Conservation (phyloP, 2,113 vertebrate species). For the Copsychus sechellarum region DNA sequence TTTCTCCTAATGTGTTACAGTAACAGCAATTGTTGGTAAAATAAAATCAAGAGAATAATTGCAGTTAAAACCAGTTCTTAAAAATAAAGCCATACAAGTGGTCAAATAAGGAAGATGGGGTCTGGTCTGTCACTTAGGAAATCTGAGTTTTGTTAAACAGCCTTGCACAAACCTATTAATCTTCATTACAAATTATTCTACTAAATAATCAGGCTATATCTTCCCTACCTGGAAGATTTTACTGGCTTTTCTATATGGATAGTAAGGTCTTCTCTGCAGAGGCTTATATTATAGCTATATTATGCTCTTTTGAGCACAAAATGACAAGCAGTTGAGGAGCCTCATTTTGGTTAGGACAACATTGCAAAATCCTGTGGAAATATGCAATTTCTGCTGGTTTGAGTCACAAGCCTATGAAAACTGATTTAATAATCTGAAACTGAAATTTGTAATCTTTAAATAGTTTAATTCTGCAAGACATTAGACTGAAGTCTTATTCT, state of each 20-base stretch:
- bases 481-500: neutral
- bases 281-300: neutral
- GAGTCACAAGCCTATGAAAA: neutral
- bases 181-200: neutral
- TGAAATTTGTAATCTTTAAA: neutral
- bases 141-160: neutral
- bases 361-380: neutral
- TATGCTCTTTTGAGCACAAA: neutral
- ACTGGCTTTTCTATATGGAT: neutral
- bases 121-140: neutral
- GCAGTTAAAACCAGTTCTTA: neutral
- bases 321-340: neutral
- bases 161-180: neutral
- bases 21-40: neutral
- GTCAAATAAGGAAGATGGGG: neutral
- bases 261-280: neutral
- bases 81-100: neutral
- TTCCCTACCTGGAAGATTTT: neutral
- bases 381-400: neutral
- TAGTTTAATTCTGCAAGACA: neutral
- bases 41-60: neutral
- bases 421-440: neutral
- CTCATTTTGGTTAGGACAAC: neutral
- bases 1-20: neutral
- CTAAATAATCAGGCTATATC: neutral